A percentile compares a stretch with the other conserved stretches of the same genome.
phyloP scores from a whole-genome alignment of 2,113 vertebrate genomes.

The Tupaia chinensis region DNA sequence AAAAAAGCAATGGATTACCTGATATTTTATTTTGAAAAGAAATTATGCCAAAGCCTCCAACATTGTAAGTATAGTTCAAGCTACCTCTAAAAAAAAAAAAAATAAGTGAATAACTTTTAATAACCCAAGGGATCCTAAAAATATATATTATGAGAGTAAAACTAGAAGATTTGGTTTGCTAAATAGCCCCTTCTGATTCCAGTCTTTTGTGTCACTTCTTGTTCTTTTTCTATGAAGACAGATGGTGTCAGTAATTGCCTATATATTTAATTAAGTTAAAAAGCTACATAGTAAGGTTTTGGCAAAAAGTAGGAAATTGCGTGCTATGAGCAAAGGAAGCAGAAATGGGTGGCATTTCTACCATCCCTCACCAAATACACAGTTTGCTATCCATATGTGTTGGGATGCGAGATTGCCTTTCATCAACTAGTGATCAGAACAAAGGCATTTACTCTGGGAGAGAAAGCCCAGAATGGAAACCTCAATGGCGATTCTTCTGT shows the following conservation, averaged over 20 bases:
- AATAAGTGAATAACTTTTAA: constrained; percentile 72
- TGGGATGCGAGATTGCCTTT: constrained; percentile 24
- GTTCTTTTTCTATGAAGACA: constrained; percentile 87
- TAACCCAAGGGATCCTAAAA: constrained; percentile 73
- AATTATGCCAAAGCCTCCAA: constrained; percentile 47
- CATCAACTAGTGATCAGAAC: background rate
- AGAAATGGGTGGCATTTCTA: background rate
- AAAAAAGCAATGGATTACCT: constrained; percentile 79
- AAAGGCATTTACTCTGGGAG: background rate
- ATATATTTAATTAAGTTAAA: constrained; percentile 89
- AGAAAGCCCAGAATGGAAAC: background rate
- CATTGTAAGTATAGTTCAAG: constrained; percentile 67
- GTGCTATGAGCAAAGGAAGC: constrained; percentile 56
- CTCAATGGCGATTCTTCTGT: background rate
- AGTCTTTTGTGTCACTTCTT: constrained; percentile 84
- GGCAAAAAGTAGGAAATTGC: constrained; percentile 77
- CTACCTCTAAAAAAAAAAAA: constrained; percentile 63
- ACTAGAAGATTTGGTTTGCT: constrained; percentile 82
- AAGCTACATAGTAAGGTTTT: constrained; percentile 86
- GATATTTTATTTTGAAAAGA: constrained; percentile 77
- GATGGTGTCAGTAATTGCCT: constrained; percentile 91
- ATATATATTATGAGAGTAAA: constrained; percentile 53
- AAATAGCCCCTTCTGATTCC: constrained; percentile 81
- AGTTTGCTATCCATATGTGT: background rate
- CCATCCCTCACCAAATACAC: background rate